Evolutionary conservation across 2,888 invertebrate genomes (phyloP).

Genomic region (Lathronympha strigana): DNA sequence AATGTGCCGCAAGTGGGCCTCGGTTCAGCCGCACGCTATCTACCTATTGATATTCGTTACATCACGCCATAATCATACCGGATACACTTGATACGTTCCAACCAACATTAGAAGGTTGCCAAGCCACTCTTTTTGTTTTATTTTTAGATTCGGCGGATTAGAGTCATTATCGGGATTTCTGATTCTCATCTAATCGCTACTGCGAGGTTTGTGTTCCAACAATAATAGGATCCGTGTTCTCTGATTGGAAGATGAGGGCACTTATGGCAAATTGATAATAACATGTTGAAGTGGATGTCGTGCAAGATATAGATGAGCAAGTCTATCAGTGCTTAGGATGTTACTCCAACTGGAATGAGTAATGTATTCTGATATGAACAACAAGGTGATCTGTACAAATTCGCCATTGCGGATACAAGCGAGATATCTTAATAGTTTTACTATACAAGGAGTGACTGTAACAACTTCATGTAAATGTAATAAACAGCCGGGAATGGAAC

Average conservation of each 20-base stretch:
- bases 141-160: slow-evolving; percentile 30
- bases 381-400: slow-evolving; percentile 9
- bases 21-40: slow-evolving; percentile 48
- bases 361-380: slow-evolving; percentile 12
- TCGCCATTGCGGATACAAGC: slow-evolving; percentile 12
- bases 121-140: slow-evolving; percentile 54
- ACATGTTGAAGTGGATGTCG: background rate
- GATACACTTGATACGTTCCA: slow-evolving; percentile 65
- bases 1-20: slow-evolving; percentile 51
- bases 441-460: slow-evolving; percentile 26
- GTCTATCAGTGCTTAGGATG: background rate
- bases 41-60: slow-evolving; percentile 64
- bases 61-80: slow-evolving; percentile 70
- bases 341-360: background rate
- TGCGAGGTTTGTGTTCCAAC: background rate
- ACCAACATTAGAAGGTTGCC: slow-evolving; percentile 65
- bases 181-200: slow-evolving; percentile 17
- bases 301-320: slow-evolving; percentile 14
- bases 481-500: slow-evolving; percentile 14
- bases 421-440: slow-evolving; percentile 25
- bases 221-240: slow-evolving; percentile 16
- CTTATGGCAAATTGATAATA: slow-evolving; percentile 7
- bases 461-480: slow-evolving; percentile 28
- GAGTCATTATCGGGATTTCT: slow-evolving; percentile 27
- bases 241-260: slow-evolving; percentile 7